phyloP scores from a whole-genome alignment of 2,113 vertebrate genomes.

The Syrmaticus mikado region DNA sequence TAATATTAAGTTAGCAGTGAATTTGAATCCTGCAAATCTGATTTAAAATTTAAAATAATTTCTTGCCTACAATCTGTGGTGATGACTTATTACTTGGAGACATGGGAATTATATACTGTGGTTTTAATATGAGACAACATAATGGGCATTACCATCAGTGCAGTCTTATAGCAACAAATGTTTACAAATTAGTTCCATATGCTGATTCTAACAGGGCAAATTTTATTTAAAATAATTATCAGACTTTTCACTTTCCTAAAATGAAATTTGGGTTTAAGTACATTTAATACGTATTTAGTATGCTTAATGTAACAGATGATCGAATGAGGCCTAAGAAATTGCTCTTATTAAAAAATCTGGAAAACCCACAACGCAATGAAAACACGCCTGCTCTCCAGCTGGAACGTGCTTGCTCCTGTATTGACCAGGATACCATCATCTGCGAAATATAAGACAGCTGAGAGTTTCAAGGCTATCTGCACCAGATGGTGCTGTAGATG shows the following conservation, averaged over 20 bases:
- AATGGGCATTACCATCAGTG: slow-evolving; percentile 4
- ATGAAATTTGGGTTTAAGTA: slow-evolving; percentile 20
- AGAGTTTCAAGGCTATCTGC: not conserved
- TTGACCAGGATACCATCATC: slow-evolving; percentile 2
- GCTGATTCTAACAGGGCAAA: slow-evolving; percentile 13
- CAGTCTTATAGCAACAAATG: slow-evolving; percentile 12
- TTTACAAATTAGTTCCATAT: slow-evolving; percentile 35
- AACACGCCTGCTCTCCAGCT: not conserved
- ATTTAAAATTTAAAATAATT: not conserved
- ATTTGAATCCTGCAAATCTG: not conserved
- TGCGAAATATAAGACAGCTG: not conserved
- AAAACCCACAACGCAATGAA: not conserved
- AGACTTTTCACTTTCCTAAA: slow-evolving; percentile 36
- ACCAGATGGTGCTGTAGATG: not conserved
- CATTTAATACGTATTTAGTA: slow-evolving; percentile 30
- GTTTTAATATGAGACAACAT: slow-evolving; percentile 30
- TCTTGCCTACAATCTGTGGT: not conserved
- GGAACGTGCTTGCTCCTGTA: not conserved
- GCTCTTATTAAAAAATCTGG: slow-evolving; percentile 23
- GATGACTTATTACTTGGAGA: slow-evolving; percentile 1
- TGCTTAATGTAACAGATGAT: slow-evolving; percentile 24
- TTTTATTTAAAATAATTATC: slow-evolving; percentile 37
- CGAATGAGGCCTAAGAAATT: slow-evolving; percentile 33
- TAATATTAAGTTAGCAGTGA: not conserved
- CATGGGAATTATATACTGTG: not conserved